Evolutionary conservation across 2,113 vertebrate genomes (phyloP), one percentile per base, ranked within the genome.

Genomic region (Mustela nigripes): DNA sequence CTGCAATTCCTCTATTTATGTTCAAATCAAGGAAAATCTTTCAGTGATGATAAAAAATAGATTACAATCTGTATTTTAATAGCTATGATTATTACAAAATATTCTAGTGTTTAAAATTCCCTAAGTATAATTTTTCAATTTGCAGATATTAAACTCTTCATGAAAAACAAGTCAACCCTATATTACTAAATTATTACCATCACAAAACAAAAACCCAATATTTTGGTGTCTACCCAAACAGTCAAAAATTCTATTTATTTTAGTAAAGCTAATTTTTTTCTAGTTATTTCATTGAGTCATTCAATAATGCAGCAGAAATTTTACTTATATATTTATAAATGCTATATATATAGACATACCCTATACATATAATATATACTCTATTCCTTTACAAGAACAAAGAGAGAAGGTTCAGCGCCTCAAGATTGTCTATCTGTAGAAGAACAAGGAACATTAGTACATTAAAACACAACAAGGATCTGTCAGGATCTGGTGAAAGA

Each of bases 11-110:
- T 93, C 76, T 28, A 53, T 58, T 56, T 67, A 65, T 78, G 94
- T 95, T 91, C 89, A 96, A 93, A 69, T 96, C 45, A 86, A 85
- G n/a, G 16, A 67, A 87, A 83, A 84, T 56, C 6, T 95, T 95
- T 81, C 62, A 89, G 16, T 33, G 16, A 22, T 85, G 39, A 88
- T 78, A 39, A 96, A 90, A 84, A 56, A 31, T 19, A 45, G 67
- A 65, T 91, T 42, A n/a, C 87, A 88, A 85, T 48, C 2, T 19
- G 5, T 78, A 84, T 80, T 84, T 95, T 79, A 71, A 78, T 73
- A 63, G 50, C 33, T 50, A 31, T 48, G 5, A 65, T 65, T 91
- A 79, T 48, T 86, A 82, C 8, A 78, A 97, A 94, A 89, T 50
- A 69, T 58, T 79, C 26, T 56, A 79, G 14, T 56, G 73, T 94